Evolutionary conservation across 2,113 vertebrate genomes (phyloP).

Genomic region (Cottus gobio): DNA sequence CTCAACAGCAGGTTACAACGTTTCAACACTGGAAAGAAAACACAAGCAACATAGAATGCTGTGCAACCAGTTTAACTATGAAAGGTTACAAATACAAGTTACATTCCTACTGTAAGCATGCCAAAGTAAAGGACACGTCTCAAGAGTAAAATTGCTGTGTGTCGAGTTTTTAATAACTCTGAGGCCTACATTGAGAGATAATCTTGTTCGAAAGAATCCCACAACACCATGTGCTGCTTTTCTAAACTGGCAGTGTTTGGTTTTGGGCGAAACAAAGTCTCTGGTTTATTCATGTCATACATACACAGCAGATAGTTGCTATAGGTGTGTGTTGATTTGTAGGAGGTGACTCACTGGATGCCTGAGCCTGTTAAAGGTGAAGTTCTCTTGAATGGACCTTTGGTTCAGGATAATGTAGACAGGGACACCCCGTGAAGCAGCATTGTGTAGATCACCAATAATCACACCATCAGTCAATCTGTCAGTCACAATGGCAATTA

Average conservation of each 20-base stretch:
- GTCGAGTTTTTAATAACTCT: background rate
- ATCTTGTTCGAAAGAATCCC: background rate
- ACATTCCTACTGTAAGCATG: conserved; percentile 52
- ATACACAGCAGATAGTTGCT: background rate
- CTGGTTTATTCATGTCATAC: background rate
- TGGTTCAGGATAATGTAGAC: conserved; percentile 89
- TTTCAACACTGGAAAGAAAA: background rate
- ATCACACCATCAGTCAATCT: conserved; percentile 86
- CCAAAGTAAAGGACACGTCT: background rate
- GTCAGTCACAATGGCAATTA: conserved; percentile 90
- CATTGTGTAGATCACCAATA: conserved; percentile 82
- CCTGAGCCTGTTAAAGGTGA: conserved; percentile 66
- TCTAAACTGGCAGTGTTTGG: background rate
- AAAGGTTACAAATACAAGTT: background rate
- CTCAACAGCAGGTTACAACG: background rate
- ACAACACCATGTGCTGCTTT: background rate
- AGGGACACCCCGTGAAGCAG: conserved; percentile 81
- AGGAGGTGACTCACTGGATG: conserved; percentile 80
- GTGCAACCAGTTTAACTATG: conserved; percentile 69
- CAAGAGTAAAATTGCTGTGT: background rate
- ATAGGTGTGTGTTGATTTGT: conserved; percentile 33
- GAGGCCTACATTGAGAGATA: background rate
- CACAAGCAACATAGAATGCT: conserved; percentile 63
- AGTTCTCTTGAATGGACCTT: conserved; percentile 75
- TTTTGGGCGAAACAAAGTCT: background rate